Base-by-base conservation (phyloP, 2,888 invertebrate species). In the Pelosia muscerda region DNA sequence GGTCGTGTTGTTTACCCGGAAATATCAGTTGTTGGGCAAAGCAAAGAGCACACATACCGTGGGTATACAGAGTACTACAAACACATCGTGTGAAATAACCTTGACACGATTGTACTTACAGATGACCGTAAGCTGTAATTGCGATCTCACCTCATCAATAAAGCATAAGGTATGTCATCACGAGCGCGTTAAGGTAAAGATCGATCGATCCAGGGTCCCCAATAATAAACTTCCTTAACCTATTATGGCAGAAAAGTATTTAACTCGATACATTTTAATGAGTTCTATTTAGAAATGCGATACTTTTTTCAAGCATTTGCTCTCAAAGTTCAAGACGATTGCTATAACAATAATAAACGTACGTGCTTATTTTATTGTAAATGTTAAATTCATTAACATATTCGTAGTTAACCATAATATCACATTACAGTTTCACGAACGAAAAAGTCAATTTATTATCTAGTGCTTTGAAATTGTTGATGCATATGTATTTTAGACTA, bases 31-130 rank as follows among this genome's bases (percentile, higher is more conserved):
- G 85, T 79, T 81, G 82, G 65, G 82, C 76, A 75, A 69, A 75
- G 75, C 67, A 75, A 71, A 76, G 77, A 69, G 70, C 66, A 49
- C n/a, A 62, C 65, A 55, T 65, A 53, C 26, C 57, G 64, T 67
- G 57, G 28, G 58, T 11, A 49, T 38, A 63, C 63, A 31, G 28
- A 59, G 31, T 54, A 63, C 63, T 63, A 54, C 28, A 53, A 63
- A 54, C 58, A 63, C 23, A 19, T 28, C 74, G 78, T 74, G 72
- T 68, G 81, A 79, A 76, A 60, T 75, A 77, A 78, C 94, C 94
- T 94, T 93, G 92, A 91, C 92, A 92, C 78, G 84, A 82, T 86
- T 88, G 79, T 73, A 70, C 72, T 83, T 31, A 83, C 82, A 84
- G 85, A 84, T 86, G 82, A 85, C 84, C 86, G 86, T 88, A 87